phyloP scores from a whole-genome alignment of 1,140 invertebrate genomes.

The Aphelinus certus region DNA sequence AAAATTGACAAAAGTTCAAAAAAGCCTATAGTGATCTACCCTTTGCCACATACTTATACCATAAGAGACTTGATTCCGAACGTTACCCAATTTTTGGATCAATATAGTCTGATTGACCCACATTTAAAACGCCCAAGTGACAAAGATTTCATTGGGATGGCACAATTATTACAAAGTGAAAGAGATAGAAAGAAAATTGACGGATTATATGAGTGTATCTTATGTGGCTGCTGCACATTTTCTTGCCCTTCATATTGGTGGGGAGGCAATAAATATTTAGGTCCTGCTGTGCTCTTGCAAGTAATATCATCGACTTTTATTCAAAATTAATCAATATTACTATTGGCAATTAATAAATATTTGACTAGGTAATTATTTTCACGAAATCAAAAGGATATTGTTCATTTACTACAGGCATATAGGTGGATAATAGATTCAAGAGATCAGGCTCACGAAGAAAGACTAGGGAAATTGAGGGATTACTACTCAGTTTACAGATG shows the following conservation, averaged over 20 bases:
- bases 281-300: conserved; percentile 75
- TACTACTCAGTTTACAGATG: conserved; percentile 79
- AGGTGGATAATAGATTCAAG: conserved; percentile 83
- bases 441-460: conserved; percentile 73
- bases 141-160: conserved; percentile 64
- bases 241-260: conserved; percentile 80
- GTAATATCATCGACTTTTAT: conserved; percentile 43
- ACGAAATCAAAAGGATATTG: conserved; percentile 6
- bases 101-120: conserved; percentile 87
- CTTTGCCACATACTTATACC: conserved; percentile 92
- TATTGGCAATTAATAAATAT: conserved; percentile 2
- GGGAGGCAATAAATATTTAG: conserved; percentile 76
- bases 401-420: conserved; percentile 58
- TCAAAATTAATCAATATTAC: conserved; percentile 13
- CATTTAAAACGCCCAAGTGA: conserved; percentile 80
- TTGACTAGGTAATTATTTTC: neutral
- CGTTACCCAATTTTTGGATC: conserved; percentile 87
- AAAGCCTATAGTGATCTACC: conserved; percentile 81
- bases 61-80: conserved; percentile 91
- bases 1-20: conserved; percentile 49
- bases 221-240: conserved; percentile 78
- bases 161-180: conserved; percentile 74
- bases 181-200: conserved; percentile 78
- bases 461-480: conserved; percentile 75
- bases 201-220: conserved; percentile 83